Evolutionary conservation across 2,113 vertebrate species (phyloP).

Genomic region (Epinephelus cyanopodus): DNA sequence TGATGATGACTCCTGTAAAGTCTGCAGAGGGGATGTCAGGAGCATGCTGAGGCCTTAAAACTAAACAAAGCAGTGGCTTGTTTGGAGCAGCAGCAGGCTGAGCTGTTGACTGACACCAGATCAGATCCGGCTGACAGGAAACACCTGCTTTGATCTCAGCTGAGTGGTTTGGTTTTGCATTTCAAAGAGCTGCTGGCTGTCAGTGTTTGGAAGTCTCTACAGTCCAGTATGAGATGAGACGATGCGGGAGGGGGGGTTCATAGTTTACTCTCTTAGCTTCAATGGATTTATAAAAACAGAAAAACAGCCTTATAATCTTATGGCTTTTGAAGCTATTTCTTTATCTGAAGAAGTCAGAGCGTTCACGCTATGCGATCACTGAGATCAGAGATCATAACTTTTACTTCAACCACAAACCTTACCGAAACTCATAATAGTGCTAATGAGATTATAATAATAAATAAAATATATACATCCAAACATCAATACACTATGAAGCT

Average conservation of each 20-base stretch:
- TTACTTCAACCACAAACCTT: too few species aligned
- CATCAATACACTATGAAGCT: too few species aligned
- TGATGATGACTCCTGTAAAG: neutral
- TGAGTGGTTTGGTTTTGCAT: constrained; percentile 39
- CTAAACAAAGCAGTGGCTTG: neutral
- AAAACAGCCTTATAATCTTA: too few species aligned
- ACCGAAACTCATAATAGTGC: too few species aligned
- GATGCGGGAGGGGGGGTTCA: neutral
- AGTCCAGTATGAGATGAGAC: constrained; percentile 46
- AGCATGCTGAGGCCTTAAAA: constrained; percentile 14
- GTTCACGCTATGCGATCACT: too few species aligned
- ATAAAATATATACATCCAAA: too few species aligned
- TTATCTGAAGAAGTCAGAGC: neutral
- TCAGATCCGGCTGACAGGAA: constrained; percentile 50
- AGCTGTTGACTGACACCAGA: constrained; percentile 48
- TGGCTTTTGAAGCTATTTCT: too few species aligned
- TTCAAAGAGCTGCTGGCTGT: constrained; percentile 58
- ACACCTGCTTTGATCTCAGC: constrained; percentile 65
- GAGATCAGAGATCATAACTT: too few species aligned
- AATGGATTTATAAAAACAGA: too few species aligned
- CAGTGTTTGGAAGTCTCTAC: constrained; percentile 13
- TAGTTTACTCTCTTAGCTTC: too few species aligned
- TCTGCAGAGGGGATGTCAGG: constrained; percentile 12
- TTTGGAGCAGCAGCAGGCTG: constrained; percentile 11
- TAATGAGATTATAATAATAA: too few species aligned